phyloP scores from a whole-genome alignment of 1,140 invertebrate species.

The Lepidostoma basale region DNA sequence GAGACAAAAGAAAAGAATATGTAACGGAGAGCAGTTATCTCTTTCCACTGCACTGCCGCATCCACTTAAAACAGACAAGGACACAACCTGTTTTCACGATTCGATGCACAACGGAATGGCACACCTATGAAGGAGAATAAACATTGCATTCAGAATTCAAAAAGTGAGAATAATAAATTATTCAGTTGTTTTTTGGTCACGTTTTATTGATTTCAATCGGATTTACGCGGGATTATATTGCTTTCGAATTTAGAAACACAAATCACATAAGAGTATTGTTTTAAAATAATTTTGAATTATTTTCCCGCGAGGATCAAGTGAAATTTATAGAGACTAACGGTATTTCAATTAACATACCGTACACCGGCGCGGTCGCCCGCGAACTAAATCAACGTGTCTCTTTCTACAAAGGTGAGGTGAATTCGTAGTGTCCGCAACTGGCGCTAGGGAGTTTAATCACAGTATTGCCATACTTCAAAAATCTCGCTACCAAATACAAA shows the following conservation, averaged over 20 bases:
- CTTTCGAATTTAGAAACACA: background rate
- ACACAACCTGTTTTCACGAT: slow-evolving; percentile 27
- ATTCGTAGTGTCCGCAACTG: background rate
- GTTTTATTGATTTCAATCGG: background rate
- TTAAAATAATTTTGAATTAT: background rate
- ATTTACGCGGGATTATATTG: background rate
- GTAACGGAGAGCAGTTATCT: slow-evolving; percentile 7
- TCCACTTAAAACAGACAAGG: slow-evolving; percentile 13
- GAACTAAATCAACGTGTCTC: slow-evolving; percentile 24
- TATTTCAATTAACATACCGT: no score
- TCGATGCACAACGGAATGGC: slow-evolving; percentile 19
- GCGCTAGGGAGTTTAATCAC: slow-evolving; percentile 1
- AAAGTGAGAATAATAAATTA: background rate
- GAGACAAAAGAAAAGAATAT: slow-evolving; percentile 1
- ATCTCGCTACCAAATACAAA: background rate
- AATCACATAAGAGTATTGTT: background rate
- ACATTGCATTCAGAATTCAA: background rate
- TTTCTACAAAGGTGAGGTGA: slow-evolving; percentile 10
- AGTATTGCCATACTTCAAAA: background rate
- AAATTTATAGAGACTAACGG: background rate
- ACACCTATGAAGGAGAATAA: slow-evolving; percentile 19
- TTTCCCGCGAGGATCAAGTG: background rate
- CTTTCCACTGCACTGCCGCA: slow-evolving; percentile 20
- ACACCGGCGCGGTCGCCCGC: background rate
- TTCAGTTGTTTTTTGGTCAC: background rate